phyloP scores from a whole-genome alignment of 2,797 vertebrate species.

The Melanotaenia parkinsoni region DNA sequence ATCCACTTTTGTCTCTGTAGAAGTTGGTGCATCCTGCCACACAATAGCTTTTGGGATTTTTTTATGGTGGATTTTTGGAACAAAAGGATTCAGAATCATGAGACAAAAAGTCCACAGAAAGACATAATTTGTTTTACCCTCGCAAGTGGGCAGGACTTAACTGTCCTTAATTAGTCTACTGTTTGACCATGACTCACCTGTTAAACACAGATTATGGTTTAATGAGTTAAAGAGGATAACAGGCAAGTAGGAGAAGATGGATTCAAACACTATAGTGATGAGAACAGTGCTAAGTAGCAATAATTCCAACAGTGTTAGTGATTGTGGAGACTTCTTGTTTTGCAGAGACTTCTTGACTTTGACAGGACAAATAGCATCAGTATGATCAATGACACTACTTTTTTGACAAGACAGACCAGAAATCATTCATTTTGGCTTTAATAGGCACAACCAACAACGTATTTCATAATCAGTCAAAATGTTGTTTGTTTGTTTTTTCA shows the following conservation, averaged over 20 bases:
- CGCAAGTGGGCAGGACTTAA: not conserved
- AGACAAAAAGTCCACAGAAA: not conserved
- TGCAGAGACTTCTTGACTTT: conserved; percentile 17
- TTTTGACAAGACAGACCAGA: conserved; percentile 25
- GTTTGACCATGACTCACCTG: not conserved
- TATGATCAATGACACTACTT: conserved; percentile 3
- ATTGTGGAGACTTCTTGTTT: conserved; percentile 14
- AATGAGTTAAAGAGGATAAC: conserved; percentile 19
- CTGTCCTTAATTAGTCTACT: not conserved
- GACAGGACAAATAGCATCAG: conserved; percentile 9
- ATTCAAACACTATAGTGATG: conserved; percentile 9
- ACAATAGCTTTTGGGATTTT: not conserved
- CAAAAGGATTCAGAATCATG: not conserved
- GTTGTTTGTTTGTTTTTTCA: conserved; percentile 20
- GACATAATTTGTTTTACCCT: not conserved
- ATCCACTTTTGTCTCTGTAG: not conserved
- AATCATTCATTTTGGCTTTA: conserved; percentile 29
- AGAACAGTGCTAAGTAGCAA: conserved; percentile 19
- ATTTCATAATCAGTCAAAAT: conserved; percentile 32
- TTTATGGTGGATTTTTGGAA: not conserved
- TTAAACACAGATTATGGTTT: conserved; percentile 33
- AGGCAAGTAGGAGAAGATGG: conserved; percentile 21
- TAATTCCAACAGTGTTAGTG: conserved; percentile 8
- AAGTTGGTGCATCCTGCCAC: not conserved
- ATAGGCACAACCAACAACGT: conserved; percentile 39